phyloP scores from a whole-genome alignment of 1,140 invertebrate genomes.

The Zaprionus africanus region DNA sequence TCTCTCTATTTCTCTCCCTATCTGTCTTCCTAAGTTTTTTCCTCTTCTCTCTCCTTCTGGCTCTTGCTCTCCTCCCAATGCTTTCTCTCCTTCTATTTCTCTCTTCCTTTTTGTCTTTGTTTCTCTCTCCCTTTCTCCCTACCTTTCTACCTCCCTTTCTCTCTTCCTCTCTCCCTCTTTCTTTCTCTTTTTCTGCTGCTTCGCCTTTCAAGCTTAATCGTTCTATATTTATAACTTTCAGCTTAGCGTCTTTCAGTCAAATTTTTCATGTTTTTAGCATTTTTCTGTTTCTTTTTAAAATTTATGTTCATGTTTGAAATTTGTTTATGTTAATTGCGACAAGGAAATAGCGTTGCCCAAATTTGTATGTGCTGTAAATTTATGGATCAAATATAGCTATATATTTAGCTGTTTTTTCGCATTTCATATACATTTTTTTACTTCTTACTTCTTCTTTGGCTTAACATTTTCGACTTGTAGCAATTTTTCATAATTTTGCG shows the following conservation, averaged over 20 bases:
- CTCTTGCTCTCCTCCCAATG: neutral
- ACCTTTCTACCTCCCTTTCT: neutral
- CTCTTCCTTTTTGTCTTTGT: no score
- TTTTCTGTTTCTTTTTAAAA: slow-evolving; percentile 15
- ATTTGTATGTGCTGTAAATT: slow-evolving; percentile 49
- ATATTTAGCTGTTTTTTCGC: slow-evolving; percentile 48
- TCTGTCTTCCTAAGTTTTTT: no score
- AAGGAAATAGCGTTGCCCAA: slow-evolving; percentile 46
- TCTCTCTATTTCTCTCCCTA: no score
- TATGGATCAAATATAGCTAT: slow-evolving; percentile 78
- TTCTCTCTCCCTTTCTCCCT: neutral
- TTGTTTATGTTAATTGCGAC: slow-evolving; percentile 54
- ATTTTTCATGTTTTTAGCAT: neutral
- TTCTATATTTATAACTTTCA: slow-evolving; percentile 13
- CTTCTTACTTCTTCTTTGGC: slow-evolving; percentile 22
- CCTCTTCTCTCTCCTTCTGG: no score
- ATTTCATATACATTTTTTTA: slow-evolving; percentile 17
- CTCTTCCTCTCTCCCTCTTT: neutral
- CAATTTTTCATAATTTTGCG: slow-evolving; percentile 79
- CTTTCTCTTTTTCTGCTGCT: no score
- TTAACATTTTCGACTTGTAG: slow-evolving; percentile 68
- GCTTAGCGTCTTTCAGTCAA: slow-evolving; percentile 5
- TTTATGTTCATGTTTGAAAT: slow-evolving; percentile 47
- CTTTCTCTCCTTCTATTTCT: neutral
- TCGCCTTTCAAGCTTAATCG: neutral